Conservation (phyloP, 2,113 vertebrate genomes). For the Saccopteryx leptura region DNA sequence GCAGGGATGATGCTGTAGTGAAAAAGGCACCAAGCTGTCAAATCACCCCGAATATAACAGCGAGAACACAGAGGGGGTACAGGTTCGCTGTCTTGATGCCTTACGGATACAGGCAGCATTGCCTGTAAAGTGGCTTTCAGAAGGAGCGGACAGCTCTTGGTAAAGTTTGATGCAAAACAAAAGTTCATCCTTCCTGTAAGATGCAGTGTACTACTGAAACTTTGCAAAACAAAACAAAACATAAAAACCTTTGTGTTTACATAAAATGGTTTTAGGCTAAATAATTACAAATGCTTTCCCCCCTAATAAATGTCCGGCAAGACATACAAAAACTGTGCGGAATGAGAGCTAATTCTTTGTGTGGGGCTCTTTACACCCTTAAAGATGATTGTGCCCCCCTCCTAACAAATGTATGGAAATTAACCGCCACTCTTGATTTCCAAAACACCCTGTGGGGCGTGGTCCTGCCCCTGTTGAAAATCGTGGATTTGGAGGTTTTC, state of each 20-base stretch:
- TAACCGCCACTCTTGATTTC: background rate
- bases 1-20: background rate
- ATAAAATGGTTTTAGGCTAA: conserved; percentile 8
- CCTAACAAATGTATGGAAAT: background rate
- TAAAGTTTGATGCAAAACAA: background rate
- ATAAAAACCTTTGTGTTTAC: background rate
- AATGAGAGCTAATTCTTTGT: background rate
- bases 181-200: background rate
- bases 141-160: background rate
- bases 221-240: background rate
- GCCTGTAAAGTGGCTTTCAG: background rate
- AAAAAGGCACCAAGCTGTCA: background rate
- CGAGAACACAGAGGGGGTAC: fast-evolving
- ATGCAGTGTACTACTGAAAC: background rate
- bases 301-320: background rate
- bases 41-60: background rate
- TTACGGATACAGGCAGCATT: background rate
- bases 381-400: background rate
- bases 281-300: background rate
- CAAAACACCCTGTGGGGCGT: background rate
- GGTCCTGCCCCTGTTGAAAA: background rate
- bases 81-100: background rate
- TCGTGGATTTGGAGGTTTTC: background rate
- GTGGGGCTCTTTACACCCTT: background rate
- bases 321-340: background rate